A percentile compares a stretch with the other conserved stretches of the same genome.
Conservation (phyloP, 2,113 vertebrate species). For the Motacilla tschutschensis region DNA sequence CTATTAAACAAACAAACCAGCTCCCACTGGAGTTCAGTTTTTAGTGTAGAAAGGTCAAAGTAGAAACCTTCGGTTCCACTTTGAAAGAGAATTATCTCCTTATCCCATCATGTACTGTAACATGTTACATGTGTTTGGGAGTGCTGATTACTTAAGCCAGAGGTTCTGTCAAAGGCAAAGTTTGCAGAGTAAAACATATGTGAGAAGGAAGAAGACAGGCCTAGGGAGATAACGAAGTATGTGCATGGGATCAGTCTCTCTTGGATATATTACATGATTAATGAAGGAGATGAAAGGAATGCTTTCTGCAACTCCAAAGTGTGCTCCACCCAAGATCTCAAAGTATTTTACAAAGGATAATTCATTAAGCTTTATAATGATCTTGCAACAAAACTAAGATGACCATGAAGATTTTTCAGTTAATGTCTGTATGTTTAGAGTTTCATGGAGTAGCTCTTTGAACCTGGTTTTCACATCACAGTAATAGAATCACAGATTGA, state of each 20-base stretch:
- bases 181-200: background rate
- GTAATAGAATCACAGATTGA: background rate
- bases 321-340: background rate
- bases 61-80: background rate
- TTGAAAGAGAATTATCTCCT: background rate
- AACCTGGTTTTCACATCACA: background rate
- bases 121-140: background rate
- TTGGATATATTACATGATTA: background rate
- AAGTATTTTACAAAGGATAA: background rate
- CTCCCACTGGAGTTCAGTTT: background rate
- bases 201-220: background rate
- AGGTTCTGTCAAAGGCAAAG: background rate
- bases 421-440: background rate
- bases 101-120: background rate
- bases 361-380: background rate
- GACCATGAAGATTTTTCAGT: background rate
- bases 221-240: background rate
- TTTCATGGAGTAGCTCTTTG: background rate
- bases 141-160: background rate
- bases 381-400: background rate
- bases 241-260: background rate
- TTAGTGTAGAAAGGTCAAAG: background rate
- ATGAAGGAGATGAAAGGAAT: background rate
- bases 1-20: background rate
- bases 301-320: background rate